Conservation (phyloP, 2,797 vertebrate genomes). For the Cottoperca gobio region DNA sequence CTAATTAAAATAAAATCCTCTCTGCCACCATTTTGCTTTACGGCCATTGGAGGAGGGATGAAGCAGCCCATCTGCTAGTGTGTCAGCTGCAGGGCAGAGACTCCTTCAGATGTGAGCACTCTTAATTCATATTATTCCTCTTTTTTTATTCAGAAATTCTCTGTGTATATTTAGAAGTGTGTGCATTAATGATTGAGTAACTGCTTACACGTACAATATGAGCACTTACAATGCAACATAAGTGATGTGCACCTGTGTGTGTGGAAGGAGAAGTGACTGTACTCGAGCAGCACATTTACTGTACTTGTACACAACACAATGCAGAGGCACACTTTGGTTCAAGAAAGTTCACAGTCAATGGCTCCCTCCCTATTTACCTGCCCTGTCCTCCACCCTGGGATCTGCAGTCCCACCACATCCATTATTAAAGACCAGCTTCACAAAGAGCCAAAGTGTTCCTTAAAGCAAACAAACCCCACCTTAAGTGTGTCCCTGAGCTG, state of each 20-base stretch:
- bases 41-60: conserved; percentile 26
- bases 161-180: conserved; percentile 1
- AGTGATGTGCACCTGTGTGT: not conserved
- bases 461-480: conserved; percentile 69
- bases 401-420: conserved; percentile 83
- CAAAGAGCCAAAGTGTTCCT: conserved; percentile 74
- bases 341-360: conserved; percentile 40
- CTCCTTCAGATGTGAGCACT: conserved; percentile 19
- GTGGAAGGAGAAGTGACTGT: not conserved
- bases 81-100: conserved; percentile 48
- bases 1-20: conserved; percentile 56
- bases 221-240: conserved; percentile 29
- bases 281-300: conserved; percentile 16
- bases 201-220: conserved; percentile 2
- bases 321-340: conserved; percentile 51
- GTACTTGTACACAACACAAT: conserved; percentile 30
- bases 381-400: conserved; percentile 70
- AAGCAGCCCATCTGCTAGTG: conserved; percentile 55
- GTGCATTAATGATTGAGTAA: conserved; percentile 38
- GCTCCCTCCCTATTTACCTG: conserved; percentile 68
- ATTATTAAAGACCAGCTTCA: conserved; percentile 84
- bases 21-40: conserved; percentile 62
- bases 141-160: conserved; percentile 26
- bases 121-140: conserved; percentile 1
- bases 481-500: conserved; percentile 61